A percentile compares a stretch with the other conserved stretches of the same genome.
These are phyloP conservation scores for Harpalus rubripes DNA, from an alignment of 2,888 invertebrate species.

Conservation along the genomic window DNA sequence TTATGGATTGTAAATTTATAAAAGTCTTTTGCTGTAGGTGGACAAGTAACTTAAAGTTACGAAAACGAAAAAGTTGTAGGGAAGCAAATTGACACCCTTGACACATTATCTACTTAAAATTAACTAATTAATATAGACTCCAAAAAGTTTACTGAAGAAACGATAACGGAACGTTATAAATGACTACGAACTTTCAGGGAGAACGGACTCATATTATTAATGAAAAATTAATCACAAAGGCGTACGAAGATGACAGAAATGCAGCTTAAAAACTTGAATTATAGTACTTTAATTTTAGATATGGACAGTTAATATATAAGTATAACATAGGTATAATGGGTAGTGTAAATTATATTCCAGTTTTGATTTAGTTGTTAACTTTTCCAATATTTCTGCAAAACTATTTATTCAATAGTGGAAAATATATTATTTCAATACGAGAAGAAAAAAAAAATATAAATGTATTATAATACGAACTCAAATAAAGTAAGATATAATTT, in stretches of 20 bases:
- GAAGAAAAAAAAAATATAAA: no score
- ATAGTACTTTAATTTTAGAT: background rate
- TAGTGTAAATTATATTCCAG: no score
- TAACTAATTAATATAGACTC: slow-evolving; percentile 7
- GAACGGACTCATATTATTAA: background rate
- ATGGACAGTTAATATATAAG: no score
- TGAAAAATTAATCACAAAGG: background rate
- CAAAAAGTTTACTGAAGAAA: background rate
- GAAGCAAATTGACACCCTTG: slow-evolving; percentile 1
- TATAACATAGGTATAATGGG: no score
- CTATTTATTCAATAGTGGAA: no score
- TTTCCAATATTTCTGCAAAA: no score
- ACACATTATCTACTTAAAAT: slow-evolving; percentile 1
- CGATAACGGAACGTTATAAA: background rate
- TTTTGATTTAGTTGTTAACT: no score
- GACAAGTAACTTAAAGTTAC: background rate
- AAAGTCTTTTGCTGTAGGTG: background rate
- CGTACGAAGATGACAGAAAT: background rate
- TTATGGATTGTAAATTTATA: background rate
- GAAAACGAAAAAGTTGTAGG: background rate
- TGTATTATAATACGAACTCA: no score
- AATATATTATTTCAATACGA: no score
- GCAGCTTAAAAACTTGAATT: background rate
- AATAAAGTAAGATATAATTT: no score
- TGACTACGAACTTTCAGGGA: background rate